Evolutionary conservation across 2,888 invertebrate genomes (phyloP), one percentile per base, ranked within the genome.

Genomic region (Agrypnus murinus): DNA sequence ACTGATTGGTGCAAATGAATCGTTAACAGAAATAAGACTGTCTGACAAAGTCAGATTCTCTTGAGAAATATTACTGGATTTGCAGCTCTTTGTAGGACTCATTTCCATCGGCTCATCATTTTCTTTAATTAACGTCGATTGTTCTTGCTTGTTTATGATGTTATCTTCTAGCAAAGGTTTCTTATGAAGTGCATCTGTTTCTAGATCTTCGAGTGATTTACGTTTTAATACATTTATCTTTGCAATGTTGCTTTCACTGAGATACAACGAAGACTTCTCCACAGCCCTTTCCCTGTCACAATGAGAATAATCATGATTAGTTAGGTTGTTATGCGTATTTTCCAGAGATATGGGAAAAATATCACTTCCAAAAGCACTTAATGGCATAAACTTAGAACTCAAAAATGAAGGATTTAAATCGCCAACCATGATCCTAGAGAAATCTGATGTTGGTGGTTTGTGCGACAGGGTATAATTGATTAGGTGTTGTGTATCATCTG

Each of bases 371-470:
- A 68, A 68, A 19, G n/a, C 46, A 25, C 62, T 68, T 3, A 67
- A 34, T 7, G 43, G 31, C 68, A 62, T 59, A 9, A 50, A 38
- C 12, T 68, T 68, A 2, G 67, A 53, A 45, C 25, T 62, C 12
- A 68, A 6, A 14, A 59, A 62, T 6, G 67, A 53, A n/a, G 55
- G 55, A 34, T 68, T 68, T 34, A 67, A 50, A 12, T 68, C 68
- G 4, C 68, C 68, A 5, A 53, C 12, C 7, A 67, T 60, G 32
- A 67, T 60, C 38, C 60, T 67, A 1, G 67, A 67, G 43, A 67
- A 67, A 43, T 67, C 67, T 12, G 62, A 68, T 55, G 46, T 43
- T 25, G 55, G 19, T 1, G 19, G 25, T 14, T 32, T 25, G 10
- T 46, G 34, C n/a, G 19, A 43, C 1, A 66, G 31, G 12, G 38